These are phyloP conservation scores for Lacerta agilis DNA, from an alignment of 2,797 vertebrate genomes.

Conservation along the genomic window DNA sequence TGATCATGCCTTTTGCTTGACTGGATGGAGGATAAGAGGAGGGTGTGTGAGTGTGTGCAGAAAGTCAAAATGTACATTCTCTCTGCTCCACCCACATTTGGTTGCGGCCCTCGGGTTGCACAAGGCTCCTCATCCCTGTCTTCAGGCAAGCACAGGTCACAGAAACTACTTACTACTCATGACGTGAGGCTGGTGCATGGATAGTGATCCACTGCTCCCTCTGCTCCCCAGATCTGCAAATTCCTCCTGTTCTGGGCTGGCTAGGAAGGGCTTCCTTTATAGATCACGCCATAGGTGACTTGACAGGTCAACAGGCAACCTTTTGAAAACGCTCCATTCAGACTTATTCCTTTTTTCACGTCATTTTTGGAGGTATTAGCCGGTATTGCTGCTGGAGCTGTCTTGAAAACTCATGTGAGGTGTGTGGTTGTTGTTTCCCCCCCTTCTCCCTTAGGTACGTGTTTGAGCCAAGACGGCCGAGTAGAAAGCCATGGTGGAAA, in stretches of 20 bases:
- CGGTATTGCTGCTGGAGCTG: too few species aligned
- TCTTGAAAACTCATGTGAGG: background rate
- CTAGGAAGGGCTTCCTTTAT: background rate
- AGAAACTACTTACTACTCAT: background rate
- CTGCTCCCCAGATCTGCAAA: background rate
- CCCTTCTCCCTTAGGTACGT: conserved; percentile 17
- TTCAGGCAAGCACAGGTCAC: background rate
- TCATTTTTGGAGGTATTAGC: background rate
- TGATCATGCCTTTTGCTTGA: too few species aligned
- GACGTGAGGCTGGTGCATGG: background rate
- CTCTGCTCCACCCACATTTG: too few species aligned
- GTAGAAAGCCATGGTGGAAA: conserved; percentile 23
- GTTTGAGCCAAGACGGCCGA: background rate
- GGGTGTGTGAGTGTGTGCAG: too few species aligned
- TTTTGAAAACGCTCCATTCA: background rate
- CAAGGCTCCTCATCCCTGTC: too few species aligned
- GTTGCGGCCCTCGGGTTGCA: too few species aligned
- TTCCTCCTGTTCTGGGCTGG: background rate
- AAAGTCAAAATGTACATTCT: too few species aligned
- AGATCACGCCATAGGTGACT: background rate
- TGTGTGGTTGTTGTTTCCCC: background rate
- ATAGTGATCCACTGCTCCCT: background rate
- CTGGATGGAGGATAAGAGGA: too few species aligned
- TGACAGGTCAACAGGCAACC: background rate
- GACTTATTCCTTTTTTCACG: background rate